Evolutionary conservation across 2,888 invertebrate genomes (phyloP).

Genomic region (Dryococelus australis): DNA sequence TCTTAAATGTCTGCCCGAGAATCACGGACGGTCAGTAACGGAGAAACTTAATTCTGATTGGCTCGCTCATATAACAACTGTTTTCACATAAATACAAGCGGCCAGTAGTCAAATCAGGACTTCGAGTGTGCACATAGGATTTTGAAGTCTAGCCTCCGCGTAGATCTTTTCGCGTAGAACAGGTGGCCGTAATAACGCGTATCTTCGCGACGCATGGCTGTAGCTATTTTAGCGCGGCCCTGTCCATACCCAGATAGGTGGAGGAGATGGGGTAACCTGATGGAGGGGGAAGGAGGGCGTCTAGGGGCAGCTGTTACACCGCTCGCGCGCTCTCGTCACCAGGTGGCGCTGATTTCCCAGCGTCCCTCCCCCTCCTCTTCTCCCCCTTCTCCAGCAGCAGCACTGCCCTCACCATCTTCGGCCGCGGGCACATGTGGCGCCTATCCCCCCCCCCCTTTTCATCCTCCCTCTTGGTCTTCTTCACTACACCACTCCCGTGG

Average conservation of each 20-base stretch:
- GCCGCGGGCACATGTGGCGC: conserved; percentile 33
- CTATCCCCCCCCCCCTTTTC: neutral
- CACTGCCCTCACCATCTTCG: conserved; percentile 35
- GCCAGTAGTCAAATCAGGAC: too few relatives aligned
- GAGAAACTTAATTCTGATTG: too few relatives aligned
- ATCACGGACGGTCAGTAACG: too few relatives aligned
- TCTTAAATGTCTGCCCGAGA: too few relatives aligned
- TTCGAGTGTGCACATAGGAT: too few relatives aligned
- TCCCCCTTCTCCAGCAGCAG: neutral
- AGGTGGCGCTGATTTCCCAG: conserved; percentile 45
- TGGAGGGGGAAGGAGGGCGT: conserved; percentile 44
- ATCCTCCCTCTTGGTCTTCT: too few relatives aligned
- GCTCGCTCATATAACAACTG: too few relatives aligned
- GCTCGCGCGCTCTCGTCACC: conserved; percentile 42
- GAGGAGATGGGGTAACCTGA: neutral
- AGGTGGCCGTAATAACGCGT: too few relatives aligned
- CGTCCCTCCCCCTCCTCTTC: conserved; percentile 29
- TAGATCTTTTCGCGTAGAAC: too few relatives aligned
- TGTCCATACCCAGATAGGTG: conserved; percentile 13
- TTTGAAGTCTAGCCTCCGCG: too few relatives aligned
- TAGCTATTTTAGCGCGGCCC: neutral
- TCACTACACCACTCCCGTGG: too few relatives aligned
- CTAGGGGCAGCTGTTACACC: conserved; percentile 46
- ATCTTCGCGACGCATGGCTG: neutral
- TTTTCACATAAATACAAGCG: too few relatives aligned